phyloP scores from a whole-genome alignment of 2,888 invertebrate genomes.

The Dyspetes luteomarginatus region DNA sequence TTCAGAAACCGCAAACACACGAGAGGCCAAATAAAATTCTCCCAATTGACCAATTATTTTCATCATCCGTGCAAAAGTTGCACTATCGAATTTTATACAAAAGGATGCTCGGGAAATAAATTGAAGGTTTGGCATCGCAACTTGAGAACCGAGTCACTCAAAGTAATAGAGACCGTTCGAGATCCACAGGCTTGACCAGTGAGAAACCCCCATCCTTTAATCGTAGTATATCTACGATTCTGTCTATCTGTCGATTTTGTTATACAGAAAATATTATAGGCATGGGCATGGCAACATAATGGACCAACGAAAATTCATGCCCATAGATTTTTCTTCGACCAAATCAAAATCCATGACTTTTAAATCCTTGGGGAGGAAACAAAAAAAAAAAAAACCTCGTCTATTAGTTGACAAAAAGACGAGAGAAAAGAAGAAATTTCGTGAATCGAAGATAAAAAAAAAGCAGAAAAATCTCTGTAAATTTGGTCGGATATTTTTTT shows the following conservation, averaged over 20 bases:
- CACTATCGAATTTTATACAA: constrained; percentile 49
- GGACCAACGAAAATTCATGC: not conserved
- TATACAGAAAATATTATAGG: no score
- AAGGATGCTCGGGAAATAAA: constrained; percentile 64
- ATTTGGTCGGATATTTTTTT: not conserved
- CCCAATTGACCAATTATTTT: constrained; percentile 75
- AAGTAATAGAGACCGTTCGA: constrained; percentile 67
- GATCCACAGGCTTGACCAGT: constrained; percentile 7
- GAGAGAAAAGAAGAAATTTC: no score
- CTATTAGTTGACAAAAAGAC: no score
- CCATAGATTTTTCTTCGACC: not conserved
- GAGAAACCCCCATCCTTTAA: no score
- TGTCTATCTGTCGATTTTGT: no score
- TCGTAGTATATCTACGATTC: no score
- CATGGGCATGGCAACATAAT: not conserved
- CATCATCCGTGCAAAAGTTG: constrained; percentile 55
- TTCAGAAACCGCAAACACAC: constrained; percentile 37
- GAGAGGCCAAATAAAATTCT: constrained; percentile 68
- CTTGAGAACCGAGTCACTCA: constrained; percentile 71
- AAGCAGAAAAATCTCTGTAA: not conserved
- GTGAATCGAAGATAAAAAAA: not conserved
- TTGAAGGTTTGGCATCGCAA: constrained; percentile 69
- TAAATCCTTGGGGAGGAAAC: no score
- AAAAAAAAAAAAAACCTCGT: constrained; percentile 10
- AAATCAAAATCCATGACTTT: constrained; percentile 53